These are phyloP conservation scores for Watsonalla cultraria DNA, from an alignment of 2,888 invertebrate species.

Conservation along the genomic window DNA sequence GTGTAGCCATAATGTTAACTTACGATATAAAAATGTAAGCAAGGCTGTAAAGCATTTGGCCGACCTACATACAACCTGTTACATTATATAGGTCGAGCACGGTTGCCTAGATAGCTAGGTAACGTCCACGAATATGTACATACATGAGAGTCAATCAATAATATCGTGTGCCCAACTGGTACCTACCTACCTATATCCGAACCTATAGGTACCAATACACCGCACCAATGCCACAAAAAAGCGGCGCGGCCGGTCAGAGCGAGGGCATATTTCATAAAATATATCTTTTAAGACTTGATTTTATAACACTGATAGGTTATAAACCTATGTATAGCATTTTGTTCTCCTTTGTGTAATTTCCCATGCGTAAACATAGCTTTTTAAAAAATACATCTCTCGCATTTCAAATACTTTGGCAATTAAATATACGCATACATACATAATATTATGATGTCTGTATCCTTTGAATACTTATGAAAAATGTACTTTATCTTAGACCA, in stretches of 20 bases:
- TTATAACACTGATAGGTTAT: too few species aligned
- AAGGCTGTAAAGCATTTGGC: conserved; percentile 18
- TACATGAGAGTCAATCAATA: conserved; percentile 36
- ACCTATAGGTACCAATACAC: too few species aligned
- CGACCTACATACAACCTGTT: conserved; percentile 34
- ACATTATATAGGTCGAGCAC: conserved; percentile 36
- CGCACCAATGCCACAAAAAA: conserved; percentile 20
- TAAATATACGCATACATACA: too few species aligned
- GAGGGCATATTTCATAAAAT: neutral
- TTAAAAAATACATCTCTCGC: too few species aligned
- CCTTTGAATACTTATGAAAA: too few species aligned
- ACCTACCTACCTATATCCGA: conserved; percentile 7
- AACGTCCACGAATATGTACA: conserved; percentile 32
- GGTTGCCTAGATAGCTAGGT: conserved; percentile 30
- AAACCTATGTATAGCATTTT: too few species aligned
- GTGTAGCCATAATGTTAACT: neutral
- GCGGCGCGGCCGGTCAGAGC: neutral
- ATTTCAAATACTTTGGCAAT: too few species aligned
- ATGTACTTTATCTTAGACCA: too few species aligned
- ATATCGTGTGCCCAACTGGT: conserved; percentile 26
- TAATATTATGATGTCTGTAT: too few species aligned
- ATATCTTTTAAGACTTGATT: too few species aligned
- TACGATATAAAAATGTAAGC: neutral
- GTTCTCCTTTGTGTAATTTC: too few species aligned
- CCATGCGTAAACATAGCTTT: too few species aligned